Evolutionary conservation across 2,888 invertebrate species (phyloP).

Genomic region (Tillus elongatus): DNA sequence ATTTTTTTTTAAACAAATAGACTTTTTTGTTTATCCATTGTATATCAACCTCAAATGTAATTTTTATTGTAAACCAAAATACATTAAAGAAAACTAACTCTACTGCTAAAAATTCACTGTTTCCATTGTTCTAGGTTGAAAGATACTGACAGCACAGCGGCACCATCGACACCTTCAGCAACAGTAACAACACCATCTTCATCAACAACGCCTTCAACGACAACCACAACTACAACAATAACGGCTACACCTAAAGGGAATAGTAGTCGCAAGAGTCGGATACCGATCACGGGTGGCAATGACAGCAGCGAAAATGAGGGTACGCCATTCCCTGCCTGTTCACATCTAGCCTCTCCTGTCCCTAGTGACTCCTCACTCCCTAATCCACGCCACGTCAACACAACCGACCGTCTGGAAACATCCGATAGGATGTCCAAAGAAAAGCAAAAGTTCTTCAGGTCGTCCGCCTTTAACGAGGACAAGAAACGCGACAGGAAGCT

Average conservation of each 20-base stretch:
- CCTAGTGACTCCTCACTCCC: constrained; percentile 18
- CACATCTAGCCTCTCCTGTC: constrained; percentile 33
- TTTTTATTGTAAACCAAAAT: too few species aligned
- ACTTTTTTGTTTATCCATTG: too few species aligned
- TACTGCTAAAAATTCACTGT: too few species aligned
- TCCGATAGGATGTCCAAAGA: constrained; percentile 76
- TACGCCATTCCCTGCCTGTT: constrained; percentile 42
- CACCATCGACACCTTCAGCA: too few species aligned
- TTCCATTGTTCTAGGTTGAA: too few species aligned
- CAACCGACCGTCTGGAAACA: constrained; percentile 45
- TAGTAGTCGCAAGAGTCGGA: constrained; percentile 37
- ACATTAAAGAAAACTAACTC: too few species aligned
- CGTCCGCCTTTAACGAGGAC: constrained; percentile 68
- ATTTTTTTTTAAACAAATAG: too few species aligned
- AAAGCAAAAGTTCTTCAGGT: constrained; percentile 79
- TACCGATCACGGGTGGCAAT: constrained; percentile 25
- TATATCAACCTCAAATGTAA: too few species aligned
- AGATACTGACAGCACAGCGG: too few species aligned
- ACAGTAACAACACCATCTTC: background rate
- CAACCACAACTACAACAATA: constrained; percentile 19
- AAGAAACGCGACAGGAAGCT: constrained; percentile 38
- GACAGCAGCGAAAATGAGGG: constrained; percentile 38
- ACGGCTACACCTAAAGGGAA: constrained; percentile 26
- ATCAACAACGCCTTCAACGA: constrained; percentile 32
- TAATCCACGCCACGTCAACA: constrained; percentile 22